A percentile compares a stretch with the other conserved stretches of the same genome.
Evolutionary conservation across 1,140 invertebrate species (phyloP).

Genomic region (Cyrtorhinus lividipennis): DNA sequence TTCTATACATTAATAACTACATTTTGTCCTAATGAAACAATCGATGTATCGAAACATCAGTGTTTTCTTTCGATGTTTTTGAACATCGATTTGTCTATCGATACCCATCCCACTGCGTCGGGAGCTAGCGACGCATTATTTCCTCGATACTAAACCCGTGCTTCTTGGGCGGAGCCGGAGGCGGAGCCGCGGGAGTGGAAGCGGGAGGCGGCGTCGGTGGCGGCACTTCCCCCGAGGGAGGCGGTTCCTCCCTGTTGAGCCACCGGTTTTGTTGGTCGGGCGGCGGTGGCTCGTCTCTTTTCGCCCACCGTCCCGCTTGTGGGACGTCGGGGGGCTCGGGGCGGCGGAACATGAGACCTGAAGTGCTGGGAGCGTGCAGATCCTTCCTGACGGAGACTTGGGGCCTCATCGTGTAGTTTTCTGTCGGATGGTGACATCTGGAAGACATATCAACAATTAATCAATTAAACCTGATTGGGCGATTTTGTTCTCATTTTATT

Average conservation of each 20-base stretch:
- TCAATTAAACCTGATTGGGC: slow-evolving; percentile 16
- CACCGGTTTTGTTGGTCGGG: not conserved
- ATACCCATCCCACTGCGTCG: too few species aligned
- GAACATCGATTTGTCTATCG: too few species aligned
- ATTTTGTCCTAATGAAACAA: too few species aligned
- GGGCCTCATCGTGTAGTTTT: slow-evolving; percentile 23
- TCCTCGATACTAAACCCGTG: slow-evolving; percentile 67
- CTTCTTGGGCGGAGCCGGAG: slow-evolving; percentile 29
- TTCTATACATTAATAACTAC: too few species aligned
- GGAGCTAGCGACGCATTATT: slow-evolving; percentile 40
- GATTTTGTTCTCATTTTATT: slow-evolving; percentile 16
- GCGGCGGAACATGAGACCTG: slow-evolving; percentile 17
- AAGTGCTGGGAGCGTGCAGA: slow-evolving; percentile 21
- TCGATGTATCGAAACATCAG: too few species aligned
- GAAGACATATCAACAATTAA: not conserved
- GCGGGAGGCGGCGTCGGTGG: slow-evolving; percentile 11
- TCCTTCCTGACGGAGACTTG: slow-evolving; percentile 23
- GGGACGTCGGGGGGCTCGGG: slow-evolving; percentile 20
- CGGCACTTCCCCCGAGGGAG: slow-evolving; percentile 9
- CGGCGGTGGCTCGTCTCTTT: slow-evolving; percentile 10
- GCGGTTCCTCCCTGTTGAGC: slow-evolving; percentile 1
- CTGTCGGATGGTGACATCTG: slow-evolving; percentile 19
- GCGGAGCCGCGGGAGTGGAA: slow-evolving; percentile 21
- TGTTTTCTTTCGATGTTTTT: too few species aligned
- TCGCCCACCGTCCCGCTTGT: not conserved